These are phyloP conservation scores for Todiramphus chloris DNA, from an alignment of 2,113 vertebrate genomes.

Conservation along the genomic window DNA sequence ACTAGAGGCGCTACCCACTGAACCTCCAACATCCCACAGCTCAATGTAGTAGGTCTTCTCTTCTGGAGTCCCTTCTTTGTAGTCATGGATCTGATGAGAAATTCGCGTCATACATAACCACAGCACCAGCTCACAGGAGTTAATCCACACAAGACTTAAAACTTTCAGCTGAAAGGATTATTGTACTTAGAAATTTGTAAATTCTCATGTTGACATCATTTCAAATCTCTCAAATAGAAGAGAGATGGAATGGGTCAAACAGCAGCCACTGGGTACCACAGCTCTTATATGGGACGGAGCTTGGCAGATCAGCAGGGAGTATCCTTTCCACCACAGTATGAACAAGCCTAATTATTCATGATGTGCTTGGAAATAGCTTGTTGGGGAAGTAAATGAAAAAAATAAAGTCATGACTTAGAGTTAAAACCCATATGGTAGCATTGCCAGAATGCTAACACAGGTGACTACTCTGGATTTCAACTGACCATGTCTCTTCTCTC, in stretches of 20 bases:
- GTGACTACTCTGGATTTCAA: background rate
- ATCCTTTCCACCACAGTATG: background rate
- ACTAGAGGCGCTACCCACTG: conserved; percentile 92
- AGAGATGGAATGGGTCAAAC: background rate
- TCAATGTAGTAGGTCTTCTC: conserved; percentile 97
- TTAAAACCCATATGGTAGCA: background rate
- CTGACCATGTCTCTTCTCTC: background rate
- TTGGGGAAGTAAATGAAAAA: background rate
- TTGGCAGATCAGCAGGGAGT: background rate
- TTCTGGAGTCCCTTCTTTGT: conserved; percentile 96
- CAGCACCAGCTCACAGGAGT: background rate
- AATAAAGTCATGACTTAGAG: background rate
- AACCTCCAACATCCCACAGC: conserved; percentile 96
- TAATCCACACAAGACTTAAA: background rate
- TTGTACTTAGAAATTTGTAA: background rate
- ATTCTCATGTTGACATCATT: background rate
- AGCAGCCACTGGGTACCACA: background rate
- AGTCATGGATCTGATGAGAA: conserved; percentile 90
- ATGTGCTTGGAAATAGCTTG: background rate
- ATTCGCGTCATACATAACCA: background rate
- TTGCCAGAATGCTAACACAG: background rate
- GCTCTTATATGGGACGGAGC: background rate
- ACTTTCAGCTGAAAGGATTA: background rate
- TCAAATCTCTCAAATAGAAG: background rate
- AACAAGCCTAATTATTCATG: background rate